phyloP scores from a whole-genome alignment of 1,140 invertebrate species.

The Drosophila equinoxialis region DNA sequence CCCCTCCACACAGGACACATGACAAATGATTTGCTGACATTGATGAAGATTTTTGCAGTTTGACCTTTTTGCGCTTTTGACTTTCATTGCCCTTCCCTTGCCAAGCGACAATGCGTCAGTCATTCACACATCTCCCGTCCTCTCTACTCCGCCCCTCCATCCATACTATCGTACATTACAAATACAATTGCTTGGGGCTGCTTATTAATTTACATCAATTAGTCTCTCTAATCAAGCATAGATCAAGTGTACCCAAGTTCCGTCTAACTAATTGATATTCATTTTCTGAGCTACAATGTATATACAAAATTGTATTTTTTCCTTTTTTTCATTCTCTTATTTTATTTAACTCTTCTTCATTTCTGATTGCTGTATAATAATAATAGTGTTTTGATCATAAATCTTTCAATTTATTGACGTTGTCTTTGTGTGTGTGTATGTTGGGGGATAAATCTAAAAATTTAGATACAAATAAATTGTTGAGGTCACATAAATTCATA shows the following conservation, averaged over 20 bases:
- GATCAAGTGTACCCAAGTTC: slow-evolving; percentile 15
- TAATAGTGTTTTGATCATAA: slow-evolving; percentile 17
- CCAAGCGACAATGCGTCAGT: neutral
- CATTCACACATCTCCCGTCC: neutral
- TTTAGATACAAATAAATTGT: slow-evolving; percentile 44
- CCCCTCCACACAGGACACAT: neutral
- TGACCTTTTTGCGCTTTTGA: slow-evolving; percentile 55
- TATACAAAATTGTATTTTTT: slow-evolving; percentile 6
- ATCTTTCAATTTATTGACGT: slow-evolving; percentile 18
- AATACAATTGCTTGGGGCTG: slow-evolving; percentile 29
- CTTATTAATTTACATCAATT: slow-evolving; percentile 61
- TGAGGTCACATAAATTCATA: slow-evolving; percentile 20
- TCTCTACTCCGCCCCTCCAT: neutral
- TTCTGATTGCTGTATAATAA: slow-evolving; percentile 9
- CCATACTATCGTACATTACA: neutral
- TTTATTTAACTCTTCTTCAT: too few relatives aligned
- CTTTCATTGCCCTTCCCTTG: slow-evolving; percentile 45
- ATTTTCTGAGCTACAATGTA: slow-evolving; percentile 51
- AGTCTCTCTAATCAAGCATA: slow-evolving; percentile 47
- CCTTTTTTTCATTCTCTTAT: neutral
- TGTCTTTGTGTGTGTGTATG: neutral
- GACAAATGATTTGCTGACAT: slow-evolving; percentile 22
- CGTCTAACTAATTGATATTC: slow-evolving; percentile 51
- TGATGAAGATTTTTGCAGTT: slow-evolving; percentile 19
- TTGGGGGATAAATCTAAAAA: slow-evolving; percentile 45